These are phyloP conservation scores for Hystrix cristata DNA, from an alignment of 2,113 vertebrate species.

Conservation along the genomic window DNA sequence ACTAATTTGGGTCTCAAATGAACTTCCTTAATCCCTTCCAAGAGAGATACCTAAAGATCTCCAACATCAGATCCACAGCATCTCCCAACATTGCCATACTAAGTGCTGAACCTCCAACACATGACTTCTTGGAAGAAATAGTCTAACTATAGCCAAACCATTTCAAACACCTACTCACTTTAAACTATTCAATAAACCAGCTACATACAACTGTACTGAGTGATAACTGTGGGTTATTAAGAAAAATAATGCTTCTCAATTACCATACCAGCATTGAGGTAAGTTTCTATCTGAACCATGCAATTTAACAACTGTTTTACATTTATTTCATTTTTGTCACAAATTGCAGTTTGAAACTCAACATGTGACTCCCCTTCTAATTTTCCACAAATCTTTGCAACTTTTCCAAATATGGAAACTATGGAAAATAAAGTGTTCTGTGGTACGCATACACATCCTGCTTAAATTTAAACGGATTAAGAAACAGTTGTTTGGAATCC, in stretches of 20 bases:
- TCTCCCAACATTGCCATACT: not conserved
- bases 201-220: not conserved
- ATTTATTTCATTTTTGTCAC: slow-evolving; percentile 61
- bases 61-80: not conserved
- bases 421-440: slow-evolving; percentile 66
- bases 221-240: slow-evolving; percentile 24
- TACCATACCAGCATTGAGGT: not conserved
- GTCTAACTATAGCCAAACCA: not conserved
- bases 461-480: slow-evolving; percentile 69
- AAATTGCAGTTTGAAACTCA: slow-evolving; percentile 56
- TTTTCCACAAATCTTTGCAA: slow-evolving; percentile 71
- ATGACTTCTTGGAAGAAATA: not conserved
- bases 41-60: not conserved
- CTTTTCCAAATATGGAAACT: slow-evolving; percentile 63
- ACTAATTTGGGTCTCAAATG: not conserved
- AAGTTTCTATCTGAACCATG: slow-evolving; percentile 16
- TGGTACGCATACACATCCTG: slow-evolving; percentile 49
- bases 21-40: not conserved
- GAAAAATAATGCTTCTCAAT: slow-evolving; percentile 36
- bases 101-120: not conserved
- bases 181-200: slow-evolving; percentile 7
- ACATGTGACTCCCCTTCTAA: not conserved
- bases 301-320: slow-evolving; percentile 37
- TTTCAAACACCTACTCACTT: not conserved
- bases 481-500: slow-evolving; percentile 55